Evolutionary conservation across 2,888 invertebrate species (phyloP), one percentile per base, ranked within the genome.

Genomic region (Amitus sp.): DNA sequence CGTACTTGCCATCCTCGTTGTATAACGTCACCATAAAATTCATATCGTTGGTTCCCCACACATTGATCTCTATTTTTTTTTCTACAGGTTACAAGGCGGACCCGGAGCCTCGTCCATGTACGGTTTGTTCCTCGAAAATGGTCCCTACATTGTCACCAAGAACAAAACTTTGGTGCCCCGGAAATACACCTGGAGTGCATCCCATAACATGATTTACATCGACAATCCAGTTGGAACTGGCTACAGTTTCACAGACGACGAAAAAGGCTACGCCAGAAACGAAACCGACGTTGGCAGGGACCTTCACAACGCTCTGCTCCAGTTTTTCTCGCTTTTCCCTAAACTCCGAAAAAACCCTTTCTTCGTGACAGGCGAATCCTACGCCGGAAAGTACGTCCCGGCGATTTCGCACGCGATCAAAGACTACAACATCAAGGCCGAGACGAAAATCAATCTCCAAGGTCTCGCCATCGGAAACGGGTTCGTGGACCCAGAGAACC

Each of bases 181-280:
- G 34, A 87, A 91, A 69, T 90, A 90, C 70, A 88, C 91, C 6
- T 97, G 96, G 96, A 90, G 89, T 52, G 82, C 87, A 34, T 88
- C 88, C 7, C 93, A 93, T 78, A 89, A 91, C 69, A 82, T 96
- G 37, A 86, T 97, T 51, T 97, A 93, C 78, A 91, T 97, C 53
- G 96, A 97, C 79, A 96, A 95, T 81, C 96, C 96, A 0, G 96
- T 94, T 0, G 95, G 95, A 1, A 92, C 95, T 1, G 96, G 96
- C 0, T 97, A 91, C 77, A 96, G 96, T 82, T 96, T 95, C 74
- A 95, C 96, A 0, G 87, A 89, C 2, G 82, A 87, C 52, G 88
- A 90, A 15, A 86, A 82, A 52, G 95, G 96, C 0, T 96, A 92
- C 82, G 91, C 92, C 7, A 87, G 84, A 3, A 90, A 93, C 78